Conservation (phyloP, 2,797 vertebrate species). For the Gobio occitaniae region DNA sequence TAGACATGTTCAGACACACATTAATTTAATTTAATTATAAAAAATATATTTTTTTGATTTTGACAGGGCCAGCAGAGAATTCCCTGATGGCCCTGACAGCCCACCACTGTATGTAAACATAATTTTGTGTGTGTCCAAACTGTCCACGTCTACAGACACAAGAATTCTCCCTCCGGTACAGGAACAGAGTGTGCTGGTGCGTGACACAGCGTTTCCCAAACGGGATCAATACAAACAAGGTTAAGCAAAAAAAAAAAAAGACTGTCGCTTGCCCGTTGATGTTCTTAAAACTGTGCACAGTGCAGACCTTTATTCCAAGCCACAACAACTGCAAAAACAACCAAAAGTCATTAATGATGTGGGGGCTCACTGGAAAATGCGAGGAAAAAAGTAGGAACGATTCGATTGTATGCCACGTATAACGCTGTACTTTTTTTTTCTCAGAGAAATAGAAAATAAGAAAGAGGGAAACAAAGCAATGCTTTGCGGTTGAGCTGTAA, state of each 20-base stretch:
- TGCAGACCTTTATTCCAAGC: constrained; percentile 33
- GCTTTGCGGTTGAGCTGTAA: constrained; percentile 43
- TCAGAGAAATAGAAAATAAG: constrained; percentile 14
- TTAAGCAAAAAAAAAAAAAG: constrained; percentile 1
- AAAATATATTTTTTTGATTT: no score
- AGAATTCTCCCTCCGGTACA: not conserved
- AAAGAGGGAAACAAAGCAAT: constrained; percentile 21
- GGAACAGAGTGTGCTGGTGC: not conserved
- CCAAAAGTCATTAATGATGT: constrained; percentile 40
- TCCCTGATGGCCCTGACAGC: no score
- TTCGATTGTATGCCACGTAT: constrained; percentile 45
- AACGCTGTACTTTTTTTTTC: not conserved
- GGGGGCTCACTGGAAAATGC: constrained; percentile 37
- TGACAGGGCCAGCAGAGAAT: no score
- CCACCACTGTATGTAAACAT: constrained; percentile 18
- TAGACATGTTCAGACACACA: no score
- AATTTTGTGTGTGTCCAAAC: not conserved
- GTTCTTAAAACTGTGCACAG: constrained; percentile 25
- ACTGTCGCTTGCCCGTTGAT: not conserved
- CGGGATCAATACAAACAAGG: constrained; percentile 43
- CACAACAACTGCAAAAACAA: constrained; percentile 45
- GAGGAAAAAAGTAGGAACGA: constrained; percentile 34
- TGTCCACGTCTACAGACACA: not conserved
- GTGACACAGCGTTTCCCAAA: constrained; percentile 14
- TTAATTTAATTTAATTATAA: no score